Evolutionary conservation across 2,888 invertebrate species (phyloP).

Genomic region (Hemicrepidius hirtus): DNA sequence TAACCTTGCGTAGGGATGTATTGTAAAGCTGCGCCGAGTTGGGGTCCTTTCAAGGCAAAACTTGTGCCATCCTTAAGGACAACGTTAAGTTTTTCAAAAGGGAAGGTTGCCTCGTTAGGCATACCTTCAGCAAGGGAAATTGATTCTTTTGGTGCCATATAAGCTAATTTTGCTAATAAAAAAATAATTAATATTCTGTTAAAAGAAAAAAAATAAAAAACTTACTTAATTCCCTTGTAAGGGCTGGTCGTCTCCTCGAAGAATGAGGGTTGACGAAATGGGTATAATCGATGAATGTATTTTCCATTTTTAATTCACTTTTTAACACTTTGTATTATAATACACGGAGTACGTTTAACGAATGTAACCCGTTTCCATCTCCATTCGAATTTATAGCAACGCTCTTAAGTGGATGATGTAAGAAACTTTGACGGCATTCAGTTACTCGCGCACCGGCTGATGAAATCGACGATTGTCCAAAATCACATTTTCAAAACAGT

Average conservation of each 20-base stretch:
- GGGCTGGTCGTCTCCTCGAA: slow-evolving; percentile 72
- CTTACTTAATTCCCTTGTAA: slow-evolving; percentile 75
- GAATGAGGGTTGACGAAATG: slow-evolving; percentile 72
- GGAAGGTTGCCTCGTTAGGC: slow-evolving; percentile 84
- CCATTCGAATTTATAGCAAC: slow-evolving; percentile 44
- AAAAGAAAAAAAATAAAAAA: slow-evolving; percentile 45
- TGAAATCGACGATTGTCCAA: slow-evolving; percentile 39
- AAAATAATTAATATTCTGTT: not conserved
- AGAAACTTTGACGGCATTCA: slow-evolving; percentile 35
- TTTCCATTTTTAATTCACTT: slow-evolving; percentile 23
- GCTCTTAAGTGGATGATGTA: slow-evolving; percentile 39
- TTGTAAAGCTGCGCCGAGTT: slow-evolving; percentile 81
- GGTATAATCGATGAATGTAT: slow-evolving; percentile 70
- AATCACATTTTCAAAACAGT: slow-evolving; percentile 36
- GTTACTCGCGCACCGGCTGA: slow-evolving; percentile 25
- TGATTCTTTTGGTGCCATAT: slow-evolving; percentile 72
- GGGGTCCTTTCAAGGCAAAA: slow-evolving; percentile 75
- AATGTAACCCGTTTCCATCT: slow-evolving; percentile 25
- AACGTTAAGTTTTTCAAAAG: slow-evolving; percentile 78
- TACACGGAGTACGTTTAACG: slow-evolving; percentile 23
- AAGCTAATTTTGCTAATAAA: slow-evolving; percentile 73
- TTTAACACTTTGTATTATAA: not conserved
- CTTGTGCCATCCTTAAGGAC: slow-evolving; percentile 75
- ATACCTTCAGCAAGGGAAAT: slow-evolving; percentile 83
- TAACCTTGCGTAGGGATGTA: slow-evolving; percentile 85